These are phyloP conservation scores for Intellagama lesueurii DNA, from an alignment of 2,797 vertebrate genomes.

Conservation along the genomic window DNA sequence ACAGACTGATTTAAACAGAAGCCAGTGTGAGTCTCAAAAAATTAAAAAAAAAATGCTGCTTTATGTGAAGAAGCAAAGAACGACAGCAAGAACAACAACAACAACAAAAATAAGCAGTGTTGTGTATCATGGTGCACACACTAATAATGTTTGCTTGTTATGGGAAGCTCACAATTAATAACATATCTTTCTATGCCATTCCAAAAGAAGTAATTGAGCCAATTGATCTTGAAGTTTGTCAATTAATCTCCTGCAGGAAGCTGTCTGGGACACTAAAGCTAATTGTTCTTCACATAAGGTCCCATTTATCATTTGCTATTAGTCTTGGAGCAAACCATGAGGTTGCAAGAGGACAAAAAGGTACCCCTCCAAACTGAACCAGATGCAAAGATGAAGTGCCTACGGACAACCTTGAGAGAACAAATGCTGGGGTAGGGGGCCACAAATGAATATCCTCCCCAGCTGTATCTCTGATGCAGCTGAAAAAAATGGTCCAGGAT, in stretches of 20 bases:
- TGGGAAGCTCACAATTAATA: constrained; percentile 44
- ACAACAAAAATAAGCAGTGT: not conserved
- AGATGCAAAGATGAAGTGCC: constrained; percentile 25
- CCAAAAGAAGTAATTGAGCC: constrained; percentile 45
- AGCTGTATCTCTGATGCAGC: not conserved
- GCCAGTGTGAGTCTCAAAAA: too few species aligned
- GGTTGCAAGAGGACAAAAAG: constrained; percentile 41
- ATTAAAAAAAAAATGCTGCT: not conserved
- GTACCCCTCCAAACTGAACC: constrained; percentile 22
- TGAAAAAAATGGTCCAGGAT: not conserved
- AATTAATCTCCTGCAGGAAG: constrained; percentile 44
- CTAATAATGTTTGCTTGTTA: not conserved
- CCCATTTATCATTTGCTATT: constrained; percentile 48
- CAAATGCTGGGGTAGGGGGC: not conserved
- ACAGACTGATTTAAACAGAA: not conserved
- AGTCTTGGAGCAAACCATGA: constrained; percentile 31
- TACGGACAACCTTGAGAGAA: not conserved
- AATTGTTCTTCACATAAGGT: constrained; percentile 47
- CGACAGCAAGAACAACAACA: not conserved
- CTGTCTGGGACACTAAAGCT: constrained; percentile 32
- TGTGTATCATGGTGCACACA: not conserved
- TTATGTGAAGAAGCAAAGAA: not conserved
- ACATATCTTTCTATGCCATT: not conserved
- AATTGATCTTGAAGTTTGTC: constrained; percentile 42
- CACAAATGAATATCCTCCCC: not conserved